phyloP scores from a whole-genome alignment of 2,113 vertebrate genomes.

The Charadrius vociferus region DNA sequence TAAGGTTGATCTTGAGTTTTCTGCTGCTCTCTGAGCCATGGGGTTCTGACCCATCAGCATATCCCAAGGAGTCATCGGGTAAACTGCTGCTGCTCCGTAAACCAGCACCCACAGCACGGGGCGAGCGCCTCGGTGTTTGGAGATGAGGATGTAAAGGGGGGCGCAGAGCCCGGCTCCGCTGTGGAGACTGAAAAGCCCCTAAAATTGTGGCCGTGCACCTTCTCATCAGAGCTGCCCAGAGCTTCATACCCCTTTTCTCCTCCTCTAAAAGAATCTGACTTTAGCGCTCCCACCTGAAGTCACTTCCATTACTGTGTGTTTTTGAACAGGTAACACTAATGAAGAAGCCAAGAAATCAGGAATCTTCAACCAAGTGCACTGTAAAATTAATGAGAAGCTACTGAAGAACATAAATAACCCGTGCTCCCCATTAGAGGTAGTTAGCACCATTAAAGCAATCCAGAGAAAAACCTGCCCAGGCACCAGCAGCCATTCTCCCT shows the following conservation, averaged over 20 bases:
- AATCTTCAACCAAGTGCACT: neutral
- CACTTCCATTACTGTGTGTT: neutral
- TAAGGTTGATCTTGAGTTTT: neutral
- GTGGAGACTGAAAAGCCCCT: rapidly evolving
- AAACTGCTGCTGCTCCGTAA: neutral
- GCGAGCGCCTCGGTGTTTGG: rapidly evolving
- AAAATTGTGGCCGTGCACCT: neutral
- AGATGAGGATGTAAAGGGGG: rapidly evolving
- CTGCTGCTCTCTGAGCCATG: neutral
- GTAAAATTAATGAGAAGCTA: conserved; percentile 8
- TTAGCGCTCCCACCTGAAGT: neutral
- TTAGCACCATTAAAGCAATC: neutral
- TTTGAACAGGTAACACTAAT: neutral
- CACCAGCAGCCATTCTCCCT: neutral
- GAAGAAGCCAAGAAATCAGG: neutral
- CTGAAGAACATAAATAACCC: neutral
- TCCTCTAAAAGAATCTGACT: neutral
- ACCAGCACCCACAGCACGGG: neutral
- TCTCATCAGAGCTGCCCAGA: neutral
- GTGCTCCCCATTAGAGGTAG: neutral
- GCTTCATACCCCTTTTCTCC: neutral
- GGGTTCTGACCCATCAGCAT: rapidly evolving
- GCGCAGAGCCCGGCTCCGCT: neutral
- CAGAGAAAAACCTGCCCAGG: neutral
- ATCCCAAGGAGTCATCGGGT: rapidly evolving